Conservation (phyloP, 2,113 vertebrate species). For the Rissa tridactyla region DNA sequence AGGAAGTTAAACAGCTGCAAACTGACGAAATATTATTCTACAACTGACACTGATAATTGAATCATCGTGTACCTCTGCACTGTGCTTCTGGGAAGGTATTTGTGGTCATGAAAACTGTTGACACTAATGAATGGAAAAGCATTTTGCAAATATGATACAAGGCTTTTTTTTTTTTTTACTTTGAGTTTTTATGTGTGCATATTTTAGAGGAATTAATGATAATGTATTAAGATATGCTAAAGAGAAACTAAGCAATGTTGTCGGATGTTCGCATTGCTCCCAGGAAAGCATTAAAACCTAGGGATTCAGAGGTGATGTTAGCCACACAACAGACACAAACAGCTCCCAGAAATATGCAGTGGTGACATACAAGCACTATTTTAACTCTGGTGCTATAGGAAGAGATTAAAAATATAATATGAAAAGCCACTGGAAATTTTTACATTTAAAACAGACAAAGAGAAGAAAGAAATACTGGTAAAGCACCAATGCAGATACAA, state of each 20-base stretch:
- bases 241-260: neutral
- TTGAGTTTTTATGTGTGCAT: neutral
- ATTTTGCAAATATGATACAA: neutral
- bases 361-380: neutral
- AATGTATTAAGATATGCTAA: neutral
- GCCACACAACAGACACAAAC: fast-evolving
- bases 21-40: neutral
- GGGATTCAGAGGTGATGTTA: neutral
- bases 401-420: neutral
- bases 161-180: neutral
- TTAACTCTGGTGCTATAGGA: neutral
- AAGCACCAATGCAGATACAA: neutral
- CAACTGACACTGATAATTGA: neutral
- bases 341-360: neutral
- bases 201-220: neutral
- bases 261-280: neutral
- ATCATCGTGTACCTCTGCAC: neutral
- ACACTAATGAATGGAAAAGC: neutral
- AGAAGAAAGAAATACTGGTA: neutral
- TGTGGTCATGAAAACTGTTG: neutral
- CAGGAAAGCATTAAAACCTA: neutral
- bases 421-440: neutral
- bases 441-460: neutral
- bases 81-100: neutral
- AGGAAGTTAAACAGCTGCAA: neutral